Base-by-base conservation (phyloP, 2,888 invertebrate species). In the Apeira syringaria region DNA sequence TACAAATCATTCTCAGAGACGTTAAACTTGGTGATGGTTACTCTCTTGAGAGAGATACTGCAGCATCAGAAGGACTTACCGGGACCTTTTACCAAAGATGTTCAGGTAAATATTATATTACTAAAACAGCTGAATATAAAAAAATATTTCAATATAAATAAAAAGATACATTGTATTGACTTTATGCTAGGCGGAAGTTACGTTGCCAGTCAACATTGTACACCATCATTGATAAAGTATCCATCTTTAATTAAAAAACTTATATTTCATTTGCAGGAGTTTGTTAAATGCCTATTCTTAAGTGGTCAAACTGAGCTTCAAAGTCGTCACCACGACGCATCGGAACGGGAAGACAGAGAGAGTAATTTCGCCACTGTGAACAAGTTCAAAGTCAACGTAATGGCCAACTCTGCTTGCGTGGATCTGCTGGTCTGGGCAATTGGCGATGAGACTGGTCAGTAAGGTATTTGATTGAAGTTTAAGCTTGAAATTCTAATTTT, bases 361-460 rank as follows among this genome's bases (percentile, higher is more conserved):
- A 94, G 93, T 45, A 96, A 96, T 77, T 94, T 91, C 64, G 93
- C 94, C 1, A 93, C 95, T 0, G 95, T 97, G 1, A 97, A 98
- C 80, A 96, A 96, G 74, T 97, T 97, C 75, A 97, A 97, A 88
- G 94, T 98, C 22, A 98, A 98, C 68, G 98, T 99, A 0, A 97
- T 97, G 94, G 97, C 98, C 0, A 98, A 98, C 84, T 98, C 99
- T 0, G 98, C 98, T 0, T 99, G 99, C 71, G 98, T 99, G 0
- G 99, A 99, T 80, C 91, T 99, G 4, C 91, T 99, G 1, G 98
- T 99, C 17, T 99, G 99, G 99, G 98, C 99, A 0, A 98, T 98
- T 56, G 95, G 96, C 0, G 99, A 99, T 78, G 99, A 99, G 90
- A 96, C 97, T 70, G 98, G 98, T 97, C 79, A 88, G 77, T 42